phyloP scores from a whole-genome alignment of 1,140 invertebrate genomes.

The Drosophila trapezifrons region DNA sequence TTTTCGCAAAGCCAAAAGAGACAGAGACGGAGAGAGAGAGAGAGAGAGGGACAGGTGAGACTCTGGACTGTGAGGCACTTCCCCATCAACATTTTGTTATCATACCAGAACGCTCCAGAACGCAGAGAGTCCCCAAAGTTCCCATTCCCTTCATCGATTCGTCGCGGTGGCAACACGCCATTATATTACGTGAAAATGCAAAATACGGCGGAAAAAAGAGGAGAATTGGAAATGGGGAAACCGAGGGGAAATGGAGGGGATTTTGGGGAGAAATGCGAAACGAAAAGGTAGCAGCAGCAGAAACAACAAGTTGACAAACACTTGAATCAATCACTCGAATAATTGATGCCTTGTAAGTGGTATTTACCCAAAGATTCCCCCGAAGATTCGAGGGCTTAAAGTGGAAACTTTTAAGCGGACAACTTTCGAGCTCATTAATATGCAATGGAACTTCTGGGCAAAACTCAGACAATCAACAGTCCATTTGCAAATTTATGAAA shows the following conservation, averaged over 20 bases:
- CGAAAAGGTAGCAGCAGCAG: constrained; percentile 12
- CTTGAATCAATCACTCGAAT: constrained; percentile 52
- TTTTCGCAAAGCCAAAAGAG: constrained; percentile 34
- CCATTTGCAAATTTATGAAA: constrained; percentile 11
- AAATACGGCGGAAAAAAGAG: constrained; percentile 14
- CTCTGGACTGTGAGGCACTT: constrained; percentile 42
- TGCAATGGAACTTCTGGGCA: neutral
- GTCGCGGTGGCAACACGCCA: constrained; percentile 70
- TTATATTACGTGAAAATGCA: constrained; percentile 58
- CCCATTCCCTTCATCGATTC: constrained; percentile 43
- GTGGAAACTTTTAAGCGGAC: constrained; percentile 31
- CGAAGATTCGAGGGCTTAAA: constrained; percentile 25
- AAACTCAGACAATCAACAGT: constrained; percentile 10
- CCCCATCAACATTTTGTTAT: constrained; percentile 58
- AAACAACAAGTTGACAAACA: constrained; percentile 50
- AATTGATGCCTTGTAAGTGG: constrained; percentile 53
- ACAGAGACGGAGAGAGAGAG: neutral
- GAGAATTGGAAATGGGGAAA: neutral
- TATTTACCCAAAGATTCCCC: constrained; percentile 30
- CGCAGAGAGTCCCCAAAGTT: neutral
- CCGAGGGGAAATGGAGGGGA: neutral
- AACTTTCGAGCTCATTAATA: constrained; percentile 30
- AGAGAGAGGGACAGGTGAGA: constrained; percentile 26
- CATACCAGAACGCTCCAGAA: constrained; percentile 13
- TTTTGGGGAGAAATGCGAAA: constrained; percentile 11